phyloP scores from a whole-genome alignment of 2,888 invertebrate species.

The Heliconius erato region DNA sequence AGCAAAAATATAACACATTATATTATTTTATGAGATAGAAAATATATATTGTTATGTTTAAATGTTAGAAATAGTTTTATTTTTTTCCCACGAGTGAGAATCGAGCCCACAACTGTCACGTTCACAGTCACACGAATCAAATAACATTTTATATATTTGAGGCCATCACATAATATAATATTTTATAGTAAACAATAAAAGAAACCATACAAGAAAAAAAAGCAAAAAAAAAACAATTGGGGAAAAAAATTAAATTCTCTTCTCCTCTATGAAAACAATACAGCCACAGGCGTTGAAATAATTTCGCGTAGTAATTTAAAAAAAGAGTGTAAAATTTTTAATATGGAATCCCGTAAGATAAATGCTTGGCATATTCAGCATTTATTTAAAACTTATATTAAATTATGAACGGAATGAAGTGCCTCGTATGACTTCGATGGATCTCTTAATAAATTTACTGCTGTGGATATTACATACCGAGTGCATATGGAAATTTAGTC shows the following conservation, averaged over 20 bases:
- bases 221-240: neutral
- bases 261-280: conserved; percentile 5
- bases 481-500: conserved; percentile 1
- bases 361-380: conserved; percentile 32
- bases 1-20: too few species aligned
- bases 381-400: conserved; percentile 42
- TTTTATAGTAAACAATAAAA: neutral
- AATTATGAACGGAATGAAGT: conserved; percentile 45
- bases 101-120: too few species aligned
- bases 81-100: too few species aligned
- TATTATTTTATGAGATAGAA: too few species aligned
- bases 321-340: conserved; percentile 21
- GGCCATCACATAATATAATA: neutral
- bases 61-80: too few species aligned
- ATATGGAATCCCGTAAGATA: conserved; percentile 15
- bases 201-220: neutral
- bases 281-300: conserved; percentile 13
- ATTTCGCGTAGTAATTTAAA: conserved; percentile 11
- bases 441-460: conserved; percentile 45
- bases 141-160: too few species aligned
- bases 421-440: conserved; percentile 44
- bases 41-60: too few species aligned
- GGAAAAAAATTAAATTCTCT: neutral
- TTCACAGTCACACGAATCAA: too few species aligned
- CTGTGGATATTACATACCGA: conserved; percentile 41